These are phyloP conservation scores for Upupa epops DNA, from an alignment of 2,113 vertebrate genomes.

Conservation along the genomic window DNA sequence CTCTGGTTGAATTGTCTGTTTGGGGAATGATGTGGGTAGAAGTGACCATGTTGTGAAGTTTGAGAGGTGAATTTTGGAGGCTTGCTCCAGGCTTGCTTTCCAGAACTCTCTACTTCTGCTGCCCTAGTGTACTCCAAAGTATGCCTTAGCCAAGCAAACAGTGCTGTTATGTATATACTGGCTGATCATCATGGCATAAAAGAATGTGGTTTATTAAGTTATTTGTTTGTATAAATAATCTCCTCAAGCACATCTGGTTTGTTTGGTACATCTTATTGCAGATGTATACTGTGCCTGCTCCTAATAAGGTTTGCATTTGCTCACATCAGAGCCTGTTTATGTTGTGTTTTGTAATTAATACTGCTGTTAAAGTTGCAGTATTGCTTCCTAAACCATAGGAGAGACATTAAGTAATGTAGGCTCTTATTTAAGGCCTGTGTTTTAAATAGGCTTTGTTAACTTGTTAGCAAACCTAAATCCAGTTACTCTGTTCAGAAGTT, in stretches of 20 bases:
- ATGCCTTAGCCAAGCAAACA: not conserved
- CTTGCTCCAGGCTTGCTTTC: not conserved
- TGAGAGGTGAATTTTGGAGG: not conserved
- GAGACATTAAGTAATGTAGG: not conserved
- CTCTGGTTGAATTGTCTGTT: not conserved
- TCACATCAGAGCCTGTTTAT: not conserved
- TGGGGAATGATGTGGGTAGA: not conserved
- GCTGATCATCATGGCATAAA: not conserved
- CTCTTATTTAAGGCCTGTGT: not conserved
- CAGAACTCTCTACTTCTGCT: not conserved
- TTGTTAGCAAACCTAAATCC: constrained; percentile 38
- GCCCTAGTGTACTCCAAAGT: accelerated
- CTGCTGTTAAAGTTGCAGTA: not conserved
- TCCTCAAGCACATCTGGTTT: not conserved
- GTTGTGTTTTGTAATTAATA: not conserved
- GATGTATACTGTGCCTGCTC: not conserved
- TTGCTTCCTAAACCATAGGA: not conserved
- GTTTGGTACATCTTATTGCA: not conserved
- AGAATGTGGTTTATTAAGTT: not conserved
- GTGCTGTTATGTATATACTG: not conserved
- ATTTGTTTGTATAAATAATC: not conserved
- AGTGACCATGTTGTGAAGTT: not conserved
- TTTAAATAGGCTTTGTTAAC: constrained; percentile 19
- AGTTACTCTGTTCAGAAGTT: not conserved
- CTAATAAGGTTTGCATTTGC: not conserved